Percentiles rank a stretch among this genome's conserved stretches.
phyloP scores from a whole-genome alignment of 1,140 invertebrate species.

The Drosophila prosaltans region DNA sequence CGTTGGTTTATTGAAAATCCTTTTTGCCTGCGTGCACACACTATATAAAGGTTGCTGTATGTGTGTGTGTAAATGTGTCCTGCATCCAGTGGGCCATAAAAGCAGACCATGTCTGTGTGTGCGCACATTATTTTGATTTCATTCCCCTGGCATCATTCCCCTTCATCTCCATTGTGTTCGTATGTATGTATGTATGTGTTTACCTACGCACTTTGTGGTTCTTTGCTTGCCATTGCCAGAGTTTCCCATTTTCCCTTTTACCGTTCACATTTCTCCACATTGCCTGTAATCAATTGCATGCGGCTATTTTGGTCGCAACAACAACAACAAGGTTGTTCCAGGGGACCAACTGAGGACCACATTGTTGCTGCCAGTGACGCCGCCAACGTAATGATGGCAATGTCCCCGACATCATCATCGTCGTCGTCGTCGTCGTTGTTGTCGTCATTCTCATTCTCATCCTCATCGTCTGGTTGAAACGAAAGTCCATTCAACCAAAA shows the following conservation, averaged over 20 bases:
- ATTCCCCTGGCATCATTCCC: not conserved
- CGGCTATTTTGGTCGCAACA: slow-evolving; percentile 8
- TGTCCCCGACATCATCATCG: not conserved
- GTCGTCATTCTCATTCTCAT: not conserved
- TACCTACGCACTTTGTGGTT: slow-evolving; percentile 10
- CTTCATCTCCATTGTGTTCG: not conserved
- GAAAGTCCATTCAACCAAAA: slow-evolving; percentile 1
- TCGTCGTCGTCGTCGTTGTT: not conserved
- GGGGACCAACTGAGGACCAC: not conserved
- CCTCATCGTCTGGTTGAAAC: slow-evolving; percentile 1
- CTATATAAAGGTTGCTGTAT: not conserved
- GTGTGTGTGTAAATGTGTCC: not conserved
- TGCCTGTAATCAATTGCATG: slow-evolving; percentile 13
- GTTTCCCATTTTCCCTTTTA: not conserved
- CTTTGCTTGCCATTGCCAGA: slow-evolving; percentile 7
- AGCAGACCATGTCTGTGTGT: slow-evolving; percentile 2
- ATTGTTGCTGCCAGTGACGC: slow-evolving; percentile 5
- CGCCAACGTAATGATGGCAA: slow-evolving; percentile 5
- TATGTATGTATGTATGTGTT: not conserved
- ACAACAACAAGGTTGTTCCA: not conserved
- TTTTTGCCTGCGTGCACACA: not conserved
- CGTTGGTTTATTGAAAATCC: slow-evolving; percentile 11
- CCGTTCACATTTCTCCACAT: not conserved
- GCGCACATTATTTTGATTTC: slow-evolving; percentile 2
- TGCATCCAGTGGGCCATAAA: not conserved